Conservation (phyloP, 2,888 invertebrate species). For the Sinelater perroti region DNA sequence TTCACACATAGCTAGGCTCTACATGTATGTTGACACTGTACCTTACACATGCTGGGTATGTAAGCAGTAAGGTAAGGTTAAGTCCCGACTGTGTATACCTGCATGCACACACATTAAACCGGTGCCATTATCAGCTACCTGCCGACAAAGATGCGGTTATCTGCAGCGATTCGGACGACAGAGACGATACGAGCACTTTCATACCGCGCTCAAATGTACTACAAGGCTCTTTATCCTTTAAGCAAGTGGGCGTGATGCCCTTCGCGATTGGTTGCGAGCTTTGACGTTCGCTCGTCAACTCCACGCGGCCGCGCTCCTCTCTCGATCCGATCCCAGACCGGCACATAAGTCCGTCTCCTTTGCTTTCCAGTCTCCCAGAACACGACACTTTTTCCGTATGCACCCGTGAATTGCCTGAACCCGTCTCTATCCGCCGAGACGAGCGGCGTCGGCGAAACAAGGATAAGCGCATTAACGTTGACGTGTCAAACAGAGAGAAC, state of each 20-base stretch:
- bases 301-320: conserved; percentile 34
- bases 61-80: conserved; percentile 58
- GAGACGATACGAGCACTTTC: conserved; percentile 36
- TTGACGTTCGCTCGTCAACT: conserved; percentile 34
- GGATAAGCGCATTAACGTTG: conserved; percentile 7
- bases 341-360: conserved; percentile 19
- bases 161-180: conserved; percentile 31
- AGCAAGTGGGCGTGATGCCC: conserved; percentile 32
- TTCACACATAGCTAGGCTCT: conserved; percentile 58
- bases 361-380: conserved; percentile 5
- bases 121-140: conserved; percentile 59
- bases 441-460: conserved; percentile 22
- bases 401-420: conserved; percentile 20
- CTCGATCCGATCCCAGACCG: conserved; percentile 19
- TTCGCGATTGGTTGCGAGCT: conserved; percentile 27
- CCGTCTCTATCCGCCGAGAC: conserved; percentile 19
- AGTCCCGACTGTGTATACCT: conserved; percentile 54
- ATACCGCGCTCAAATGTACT: conserved; percentile 36
- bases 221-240: conserved; percentile 38
- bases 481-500: conserved; percentile 46
- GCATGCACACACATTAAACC: conserved; percentile 52
- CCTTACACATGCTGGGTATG: conserved; percentile 39
- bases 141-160: conserved; percentile 53
- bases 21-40: conserved; percentile 59
- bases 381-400: conserved; percentile 26